Percentiles rank a stretch among this genome's conserved stretches.
phyloP scores from a whole-genome alignment of 2,888 invertebrate species.

The Heliconius aoede region DNA sequence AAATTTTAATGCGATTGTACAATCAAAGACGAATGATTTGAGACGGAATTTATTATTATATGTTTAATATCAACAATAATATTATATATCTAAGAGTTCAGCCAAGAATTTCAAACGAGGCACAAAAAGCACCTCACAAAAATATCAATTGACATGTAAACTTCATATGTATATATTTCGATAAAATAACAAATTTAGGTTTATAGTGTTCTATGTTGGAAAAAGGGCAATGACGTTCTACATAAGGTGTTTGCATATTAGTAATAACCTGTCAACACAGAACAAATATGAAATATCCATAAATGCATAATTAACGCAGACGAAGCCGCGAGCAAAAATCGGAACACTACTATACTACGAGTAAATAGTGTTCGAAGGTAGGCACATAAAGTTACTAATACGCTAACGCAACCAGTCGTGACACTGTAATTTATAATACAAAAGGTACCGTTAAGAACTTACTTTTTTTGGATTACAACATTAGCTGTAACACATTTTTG shows the following conservation, averaged over 20 bases:
- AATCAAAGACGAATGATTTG: neutral
- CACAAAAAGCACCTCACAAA: too few species aligned
- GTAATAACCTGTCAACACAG: neutral
- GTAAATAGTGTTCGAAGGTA: constrained; percentile 5
- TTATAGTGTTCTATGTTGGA: neutral
- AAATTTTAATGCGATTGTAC: neutral
- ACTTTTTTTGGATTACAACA: constrained; percentile 2
- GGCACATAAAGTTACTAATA: neutral
- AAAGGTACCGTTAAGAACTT: constrained; percentile 1
- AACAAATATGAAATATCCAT: neutral
- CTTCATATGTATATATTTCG: neutral
- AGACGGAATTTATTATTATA: neutral
- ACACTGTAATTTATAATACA: constrained; percentile 29
- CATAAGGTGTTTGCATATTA: neutral
- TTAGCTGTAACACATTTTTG: neutral
- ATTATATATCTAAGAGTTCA: neutral
- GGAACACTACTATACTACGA: neutral
- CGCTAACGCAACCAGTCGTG: constrained; percentile 36
- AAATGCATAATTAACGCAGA: neutral
- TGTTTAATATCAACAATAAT: neutral
- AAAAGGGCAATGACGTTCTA: neutral
- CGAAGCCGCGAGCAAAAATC: neutral
- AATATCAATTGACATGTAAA: too few species aligned
- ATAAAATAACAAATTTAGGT: neutral
- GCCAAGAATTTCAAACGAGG: neutral